Evolutionary conservation across 2,113 vertebrate genomes (phyloP), one percentile per base, ranked within the genome.

Genomic region (Carlito syrichta): DNA sequence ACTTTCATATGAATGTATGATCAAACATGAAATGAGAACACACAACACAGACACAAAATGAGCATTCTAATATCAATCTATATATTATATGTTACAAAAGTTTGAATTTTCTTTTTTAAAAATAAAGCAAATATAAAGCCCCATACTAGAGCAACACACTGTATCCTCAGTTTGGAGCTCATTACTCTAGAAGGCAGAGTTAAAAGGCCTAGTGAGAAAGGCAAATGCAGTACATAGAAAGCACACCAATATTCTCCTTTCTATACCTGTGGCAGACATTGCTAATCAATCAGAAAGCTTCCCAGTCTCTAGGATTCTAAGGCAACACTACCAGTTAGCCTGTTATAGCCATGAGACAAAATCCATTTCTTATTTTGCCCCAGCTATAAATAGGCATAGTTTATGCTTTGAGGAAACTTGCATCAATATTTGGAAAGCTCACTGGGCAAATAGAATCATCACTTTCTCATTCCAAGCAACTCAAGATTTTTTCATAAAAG

Each of bases 381-480:
- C 45, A 71, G 60, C 4, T 66, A 66, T 66, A 73, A 82, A 5
- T 3, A 94, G 86, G 45, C 63, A 87, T 38, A n/a, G 32, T 71
- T 84, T 78, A 82, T 6, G n/a, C 19, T 71, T 83, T n/a, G 69
- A 56, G 68, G 56, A 77, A 91, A 58, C 2, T 0, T 30, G 27
- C 38, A 25, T 63, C 32, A 35, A 35, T 78, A 83, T 89, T 73
- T 69, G 54, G 22, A 79, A 62, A 94, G 43, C 17, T 77, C 91
- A 82, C 43, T 81, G 74, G 86, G 38, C 52, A 73, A 52, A 87
- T 9, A 74, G 23, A 96, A 89, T 12, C 54, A 86, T 23, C 17
- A 12, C 23, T 27, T 76, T 86, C 62, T 85, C 30, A 84, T 92
- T 23, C 58, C 48, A 93, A 94, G 85, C 43, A 88, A 88, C 68